Conservation (phyloP, 1,140 invertebrate genomes). For the Marisa cornuarietis region DNA sequence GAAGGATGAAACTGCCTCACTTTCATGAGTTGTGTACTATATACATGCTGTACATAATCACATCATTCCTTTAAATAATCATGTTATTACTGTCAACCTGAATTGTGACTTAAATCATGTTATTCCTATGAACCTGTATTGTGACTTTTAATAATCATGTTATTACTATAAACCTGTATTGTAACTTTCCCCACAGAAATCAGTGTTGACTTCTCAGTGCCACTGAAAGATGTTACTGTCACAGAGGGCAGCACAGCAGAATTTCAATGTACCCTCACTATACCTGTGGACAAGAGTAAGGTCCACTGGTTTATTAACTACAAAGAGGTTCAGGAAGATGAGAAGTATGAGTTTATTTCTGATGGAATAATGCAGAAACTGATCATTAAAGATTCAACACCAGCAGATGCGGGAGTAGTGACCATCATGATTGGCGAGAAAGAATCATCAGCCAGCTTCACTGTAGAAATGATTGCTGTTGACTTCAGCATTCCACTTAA, state of each 20-base stretch:
- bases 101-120: constrained; percentile 1
- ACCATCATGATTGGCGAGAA: constrained; percentile 83
- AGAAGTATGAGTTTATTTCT: constrained; percentile 68
- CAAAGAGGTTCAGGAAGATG: constrained; percentile 56
- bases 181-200: constrained; percentile 37
- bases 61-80: too few species aligned
- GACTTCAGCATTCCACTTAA: constrained; percentile 46
- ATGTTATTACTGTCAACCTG: too few species aligned
- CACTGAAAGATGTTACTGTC: constrained; percentile 50
- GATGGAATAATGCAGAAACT: constrained; percentile 57
- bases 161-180: too few species aligned
- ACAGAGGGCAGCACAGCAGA: constrained; percentile 86
- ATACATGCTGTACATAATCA: too few species aligned
- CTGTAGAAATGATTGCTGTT: constrained; percentile 73
- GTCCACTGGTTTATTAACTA: constrained; percentile 64
- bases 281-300: constrained; percentile 73
- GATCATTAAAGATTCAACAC: constrained; percentile 71
- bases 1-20: too few species aligned
- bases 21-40: too few species aligned
- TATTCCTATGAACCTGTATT: too few species aligned
- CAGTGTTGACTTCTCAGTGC: constrained; percentile 43
- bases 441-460: constrained; percentile 83
- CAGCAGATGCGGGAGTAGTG: constrained; percentile 85
- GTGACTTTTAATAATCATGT: too few species aligned
- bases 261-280: constrained; percentile 92